Percentiles rank a stretch among this genome's conserved stretches.
phyloP scores from a whole-genome alignment of 2,888 invertebrate species.

The Ichneumon xanthorius region DNA sequence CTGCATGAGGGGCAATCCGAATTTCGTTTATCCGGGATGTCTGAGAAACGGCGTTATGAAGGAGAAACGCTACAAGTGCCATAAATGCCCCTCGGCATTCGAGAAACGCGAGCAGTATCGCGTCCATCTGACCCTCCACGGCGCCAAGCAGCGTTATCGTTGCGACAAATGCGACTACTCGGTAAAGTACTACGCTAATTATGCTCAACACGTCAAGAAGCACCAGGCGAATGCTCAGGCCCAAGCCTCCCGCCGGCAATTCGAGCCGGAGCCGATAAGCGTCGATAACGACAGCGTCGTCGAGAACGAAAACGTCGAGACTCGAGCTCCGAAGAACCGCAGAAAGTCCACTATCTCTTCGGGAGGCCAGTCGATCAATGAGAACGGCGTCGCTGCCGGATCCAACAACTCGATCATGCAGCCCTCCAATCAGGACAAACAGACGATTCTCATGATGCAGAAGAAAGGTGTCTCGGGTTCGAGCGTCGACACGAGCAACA shows the following conservation, averaged over 20 bases:
- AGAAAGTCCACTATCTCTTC: conserved; percentile 67
- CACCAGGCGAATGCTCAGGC: conserved; percentile 91
- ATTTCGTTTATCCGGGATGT: conserved; percentile 91
- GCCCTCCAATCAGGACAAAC: conserved; percentile 81
- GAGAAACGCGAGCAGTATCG: conserved; percentile 94
- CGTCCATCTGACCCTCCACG: conserved; percentile 93
- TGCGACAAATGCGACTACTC: conserved; percentile 95
- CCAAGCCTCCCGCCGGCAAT: conserved; percentile 86
- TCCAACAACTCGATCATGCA: conserved; percentile 60
- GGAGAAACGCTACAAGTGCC: conserved; percentile 93
- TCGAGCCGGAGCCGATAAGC: conserved; percentile 80
- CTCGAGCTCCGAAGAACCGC: conserved; percentile 46
- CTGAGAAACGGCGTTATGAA: conserved; percentile 91
- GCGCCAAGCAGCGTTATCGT: conserved; percentile 92
- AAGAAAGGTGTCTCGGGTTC: conserved; percentile 71
- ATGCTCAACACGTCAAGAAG: conserved; percentile 92
- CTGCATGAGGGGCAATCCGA: conserved; percentile 91
- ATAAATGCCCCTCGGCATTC: conserved; percentile 95
- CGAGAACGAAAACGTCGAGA: conserved; percentile 21
- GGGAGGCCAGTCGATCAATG: neutral
- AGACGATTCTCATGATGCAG: conserved; percentile 77
- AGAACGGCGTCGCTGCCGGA: conserved; percentile 26
- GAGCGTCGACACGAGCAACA: conserved; percentile 68
- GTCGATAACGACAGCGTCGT: conserved; percentile 73
- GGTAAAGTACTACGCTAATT: conserved; percentile 94